Percentiles rank a stretch among this genome's conserved stretches.
Evolutionary conservation across 2,797 vertebrate genomes (phyloP).

Genomic region (Gallinago nigripennis): DNA sequence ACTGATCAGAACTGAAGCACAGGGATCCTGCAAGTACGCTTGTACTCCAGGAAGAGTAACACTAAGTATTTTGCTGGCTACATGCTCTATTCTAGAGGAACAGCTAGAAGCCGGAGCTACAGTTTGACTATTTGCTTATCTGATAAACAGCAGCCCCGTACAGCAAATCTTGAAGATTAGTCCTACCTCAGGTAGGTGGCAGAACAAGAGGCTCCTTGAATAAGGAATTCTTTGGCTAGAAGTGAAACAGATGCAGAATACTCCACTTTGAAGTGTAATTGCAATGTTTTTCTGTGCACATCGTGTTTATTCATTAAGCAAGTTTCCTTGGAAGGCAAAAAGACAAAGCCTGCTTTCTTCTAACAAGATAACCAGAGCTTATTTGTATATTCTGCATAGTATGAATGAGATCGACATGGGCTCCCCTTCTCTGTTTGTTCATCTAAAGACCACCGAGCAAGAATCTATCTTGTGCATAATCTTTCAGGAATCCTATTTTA

Average conservation of each 20-base stretch:
- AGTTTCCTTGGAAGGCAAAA: background rate
- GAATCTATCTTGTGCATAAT: background rate
- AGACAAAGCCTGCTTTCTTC: background rate
- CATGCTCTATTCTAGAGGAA: constrained; percentile 23
- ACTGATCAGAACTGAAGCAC: background rate
- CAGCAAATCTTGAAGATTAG: background rate
- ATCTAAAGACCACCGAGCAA: background rate
- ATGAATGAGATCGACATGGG: background rate
- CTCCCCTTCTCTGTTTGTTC: background rate
- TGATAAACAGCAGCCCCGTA: background rate
- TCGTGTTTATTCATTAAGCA: background rate
- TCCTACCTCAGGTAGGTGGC: constrained; percentile 49
- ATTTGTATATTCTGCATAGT: background rate
- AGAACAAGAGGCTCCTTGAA: constrained; percentile 58
- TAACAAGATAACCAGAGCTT: background rate
- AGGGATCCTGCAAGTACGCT: constrained; percentile 2
- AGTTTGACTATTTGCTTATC: background rate
- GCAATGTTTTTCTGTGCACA: background rate
- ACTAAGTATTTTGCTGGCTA: constrained; percentile 25
- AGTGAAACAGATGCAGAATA: constrained; percentile 50
- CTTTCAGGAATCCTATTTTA: background rate
- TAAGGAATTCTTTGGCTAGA: constrained; percentile 54
- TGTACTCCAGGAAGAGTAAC: background rate
- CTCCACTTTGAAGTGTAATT: constrained; percentile 30
- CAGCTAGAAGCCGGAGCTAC: constrained; percentile 34